Percentiles rank a stretch among this genome's conserved stretches.
These are phyloP conservation scores for Eurois occulta DNA, from an alignment of 2,888 invertebrate species.

Conservation along the genomic window DNA sequence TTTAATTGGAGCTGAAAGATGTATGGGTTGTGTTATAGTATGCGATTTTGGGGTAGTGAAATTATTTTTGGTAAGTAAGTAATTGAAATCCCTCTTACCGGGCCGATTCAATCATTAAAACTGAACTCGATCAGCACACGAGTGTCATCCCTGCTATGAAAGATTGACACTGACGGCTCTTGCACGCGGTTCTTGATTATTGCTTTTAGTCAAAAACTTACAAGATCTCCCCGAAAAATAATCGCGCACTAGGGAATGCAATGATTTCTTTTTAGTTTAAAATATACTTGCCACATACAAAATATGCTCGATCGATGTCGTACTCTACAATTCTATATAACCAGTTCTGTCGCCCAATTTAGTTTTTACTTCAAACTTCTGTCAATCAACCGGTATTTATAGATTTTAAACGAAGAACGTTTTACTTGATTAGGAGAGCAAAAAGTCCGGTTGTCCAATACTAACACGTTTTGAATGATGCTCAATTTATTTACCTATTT, in stretches of 20 bases:
- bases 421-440: slow-evolving; percentile 41
- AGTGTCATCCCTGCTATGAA: background rate
- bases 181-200: background rate
- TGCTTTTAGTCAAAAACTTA: background rate
- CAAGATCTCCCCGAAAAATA: background rate
- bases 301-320: background rate
- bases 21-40: slow-evolving; percentile 11
- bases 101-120: background rate
- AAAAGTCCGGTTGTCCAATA: slow-evolving; percentile 32
- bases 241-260: background rate
- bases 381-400: slow-evolving; percentile 57
- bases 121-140: background rate
- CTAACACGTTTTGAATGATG: slow-evolving; percentile 19
- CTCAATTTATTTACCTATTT: slow-evolving; percentile 10
- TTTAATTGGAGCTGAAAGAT: slow-evolving; percentile 41
- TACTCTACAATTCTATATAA: slow-evolving; percentile 24
- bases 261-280: background rate
- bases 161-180: background rate
- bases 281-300: background rate
- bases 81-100: background rate
- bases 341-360: slow-evolving; percentile 49
- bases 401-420: slow-evolving; percentile 43
- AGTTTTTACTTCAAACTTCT: slow-evolving; percentile 51
- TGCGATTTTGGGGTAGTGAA: slow-evolving; percentile 1
- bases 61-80: background rate